phyloP scores from a whole-genome alignment of 2,113 vertebrate genomes.

The Oncorhynchus kisutch region DNA sequence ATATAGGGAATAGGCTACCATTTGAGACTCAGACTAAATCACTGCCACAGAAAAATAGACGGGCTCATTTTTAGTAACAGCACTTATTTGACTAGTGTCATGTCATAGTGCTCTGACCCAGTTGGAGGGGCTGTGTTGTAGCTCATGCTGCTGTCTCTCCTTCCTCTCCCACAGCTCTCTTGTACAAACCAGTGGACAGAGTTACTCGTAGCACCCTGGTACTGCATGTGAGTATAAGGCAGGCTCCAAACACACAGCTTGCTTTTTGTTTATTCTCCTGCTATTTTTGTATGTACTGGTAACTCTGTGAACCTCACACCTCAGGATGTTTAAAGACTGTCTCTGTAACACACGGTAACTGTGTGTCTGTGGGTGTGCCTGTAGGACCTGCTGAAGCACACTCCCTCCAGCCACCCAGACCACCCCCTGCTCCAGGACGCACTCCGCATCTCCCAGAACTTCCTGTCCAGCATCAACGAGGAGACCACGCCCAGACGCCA shows the following conservation, averaged over 20 bases:
- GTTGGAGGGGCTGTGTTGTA: no score
- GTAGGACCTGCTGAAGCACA: slow-evolving; percentile 96
- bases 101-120: no score
- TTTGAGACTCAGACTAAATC: no score
- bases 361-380: not conserved
- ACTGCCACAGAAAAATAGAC: not conserved
- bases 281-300: no score
- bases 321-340: no score
- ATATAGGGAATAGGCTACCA: no score
- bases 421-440: slow-evolving; percentile 91
- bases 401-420: slow-evolving; percentile 88
- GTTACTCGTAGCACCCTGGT: slow-evolving; percentile 96
- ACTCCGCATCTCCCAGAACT: slow-evolving; percentile 96
- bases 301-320: no score
- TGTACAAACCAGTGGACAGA: slow-evolving; percentile 96
- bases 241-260: not conserved
- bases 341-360: not conserved
- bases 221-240: slow-evolving; percentile 86
- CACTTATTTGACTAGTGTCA: no score
- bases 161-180: slow-evolving; percentile 75
- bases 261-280: not conserved
- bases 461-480: slow-evolving; percentile 97
- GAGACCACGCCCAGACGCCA: slow-evolving; percentile 93
- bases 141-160: not conserved
- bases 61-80: no score